These are phyloP conservation scores for Poecile montanus DNA, from an alignment of 2,797 vertebrate genomes.

Conservation along the genomic window DNA sequence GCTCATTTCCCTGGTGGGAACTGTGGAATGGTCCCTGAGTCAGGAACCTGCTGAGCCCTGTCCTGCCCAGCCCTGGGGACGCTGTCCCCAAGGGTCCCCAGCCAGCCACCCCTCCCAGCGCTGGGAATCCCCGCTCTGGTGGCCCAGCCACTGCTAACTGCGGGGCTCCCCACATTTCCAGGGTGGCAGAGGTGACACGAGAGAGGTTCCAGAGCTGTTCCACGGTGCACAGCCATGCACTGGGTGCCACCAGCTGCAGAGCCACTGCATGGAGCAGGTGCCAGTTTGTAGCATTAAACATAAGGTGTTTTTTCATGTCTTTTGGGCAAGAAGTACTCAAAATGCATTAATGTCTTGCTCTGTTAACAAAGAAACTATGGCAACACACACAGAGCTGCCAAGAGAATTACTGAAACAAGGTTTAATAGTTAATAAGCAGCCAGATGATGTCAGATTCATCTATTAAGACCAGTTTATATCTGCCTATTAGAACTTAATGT, in stretches of 20 bases:
- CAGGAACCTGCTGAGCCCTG: rapidly evolving
- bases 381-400: conserved; percentile 33
- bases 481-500: conserved; percentile 48
- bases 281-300: not conserved
- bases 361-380: conserved; percentile 54
- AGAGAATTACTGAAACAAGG: conserved; percentile 29
- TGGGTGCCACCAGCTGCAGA: not conserved
- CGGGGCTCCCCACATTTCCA: rapidly evolving
- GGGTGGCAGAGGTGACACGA: rapidly evolving
- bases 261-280: rapidly evolving
- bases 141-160: rapidly evolving
- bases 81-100: not conserved
- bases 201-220: rapidly evolving
- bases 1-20: not conserved
- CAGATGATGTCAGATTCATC: conserved; percentile 52
- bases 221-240: rapidly evolving
- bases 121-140: rapidly evolving
- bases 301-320: not conserved
- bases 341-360: conserved; percentile 39
- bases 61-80: not conserved
- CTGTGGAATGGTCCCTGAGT: rapidly evolving
- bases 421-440: conserved; percentile 60
- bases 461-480: conserved; percentile 41
- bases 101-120: rapidly evolving
- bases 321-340: conserved; percentile 20